A percentile compares a stretch with the other conserved stretches of the same genome.
These are phyloP conservation scores for Pararge aegeria DNA, from an alignment of 1,140 invertebrate genomes.

Conservation along the genomic window DNA sequence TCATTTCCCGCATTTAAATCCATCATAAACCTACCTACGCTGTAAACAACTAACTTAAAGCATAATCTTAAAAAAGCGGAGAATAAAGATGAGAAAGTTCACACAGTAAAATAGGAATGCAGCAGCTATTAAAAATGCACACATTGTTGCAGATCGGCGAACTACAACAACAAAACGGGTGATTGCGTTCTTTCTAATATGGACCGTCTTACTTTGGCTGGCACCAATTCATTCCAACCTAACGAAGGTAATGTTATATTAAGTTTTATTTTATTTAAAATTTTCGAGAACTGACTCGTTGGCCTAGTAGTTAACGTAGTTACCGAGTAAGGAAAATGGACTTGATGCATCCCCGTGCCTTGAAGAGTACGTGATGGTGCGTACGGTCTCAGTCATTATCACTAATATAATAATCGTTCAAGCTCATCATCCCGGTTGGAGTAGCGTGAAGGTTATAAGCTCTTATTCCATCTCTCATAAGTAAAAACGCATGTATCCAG, in stretches of 20 bases:
- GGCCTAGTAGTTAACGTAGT: too few relatives aligned
- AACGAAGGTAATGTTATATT: conserved; percentile 80
- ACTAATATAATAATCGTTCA: too few relatives aligned
- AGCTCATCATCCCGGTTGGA: too few relatives aligned
- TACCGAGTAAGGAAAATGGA: too few relatives aligned
- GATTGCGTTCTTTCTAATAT: conserved; percentile 93
- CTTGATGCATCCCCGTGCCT: too few relatives aligned
- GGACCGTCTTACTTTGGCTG: conserved; percentile 92
- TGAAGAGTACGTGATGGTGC: too few relatives aligned
- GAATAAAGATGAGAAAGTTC: conserved; percentile 49
- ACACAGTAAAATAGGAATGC: conserved; percentile 54
- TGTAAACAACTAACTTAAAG: conserved; percentile 5
- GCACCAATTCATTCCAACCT: conserved; percentile 86
- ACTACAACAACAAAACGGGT: conserved; percentile 91
- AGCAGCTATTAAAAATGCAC: conserved; percentile 48
- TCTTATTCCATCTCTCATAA: too few relatives aligned
- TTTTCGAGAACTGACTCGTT: too few relatives aligned
- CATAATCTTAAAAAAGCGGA: conserved; percentile 13
- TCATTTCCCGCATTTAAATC: conserved; percentile 1
- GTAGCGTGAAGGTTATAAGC: too few relatives aligned
- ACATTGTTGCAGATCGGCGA: conserved; percentile 89
- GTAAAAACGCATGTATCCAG: too few relatives aligned
- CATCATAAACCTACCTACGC: background rate
- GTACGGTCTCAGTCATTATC: too few relatives aligned
- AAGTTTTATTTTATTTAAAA: background rate